Evolutionary conservation across 2,888 invertebrate genomes (phyloP), one percentile per base, ranked within the genome.

Genomic region (Anticlea derivata): DNA sequence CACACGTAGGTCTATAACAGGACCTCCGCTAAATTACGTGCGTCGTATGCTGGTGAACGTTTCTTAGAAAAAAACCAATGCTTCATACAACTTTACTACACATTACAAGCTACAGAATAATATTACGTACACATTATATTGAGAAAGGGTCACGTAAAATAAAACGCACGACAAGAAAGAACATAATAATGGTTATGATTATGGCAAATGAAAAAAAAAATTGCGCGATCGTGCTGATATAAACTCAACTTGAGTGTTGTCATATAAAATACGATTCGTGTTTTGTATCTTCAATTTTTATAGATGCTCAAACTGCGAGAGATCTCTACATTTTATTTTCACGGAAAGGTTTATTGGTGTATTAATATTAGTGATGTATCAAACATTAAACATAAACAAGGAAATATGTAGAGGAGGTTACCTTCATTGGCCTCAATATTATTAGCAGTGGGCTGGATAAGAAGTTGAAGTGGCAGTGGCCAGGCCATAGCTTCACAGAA

Each of bases 131-230:
- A 34, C 35, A 40, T 40, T 24, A 37, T 37, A 47, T 29, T 50
- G 30, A 53, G 50, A 55, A 47, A 50, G 43, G 53, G 50, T 45
- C 43, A 45, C 55, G 48, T 54, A 58, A 58, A 58, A 52, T 49
- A 59, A 55, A 57, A 49, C 39, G 52, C 48, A 58, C 49, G 52
- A 46, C 52, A 55, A 56, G 30, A 49, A 55, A 55, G 51, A 59
- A 57, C 52, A 54, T 55, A 50, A 61, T 57, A 61, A 58, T 53
- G 27, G 59, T 60, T 64, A 61, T 50, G 57, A 60, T 64, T 59
- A 61, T 58, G 47, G 60, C 50, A 43, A 56, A 57, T 60, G 53
- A 56, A 64, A 61, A 61, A 61, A 61, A 60, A 61, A 55, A 61
- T 59, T 56, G 58, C 56, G 46, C 58, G 59, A 60, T 61, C 61